A percentile compares a stretch with the other conserved stretches of the same genome.
phyloP scores from a whole-genome alignment of 2,888 invertebrate species.

The Cryptops parisi region DNA sequence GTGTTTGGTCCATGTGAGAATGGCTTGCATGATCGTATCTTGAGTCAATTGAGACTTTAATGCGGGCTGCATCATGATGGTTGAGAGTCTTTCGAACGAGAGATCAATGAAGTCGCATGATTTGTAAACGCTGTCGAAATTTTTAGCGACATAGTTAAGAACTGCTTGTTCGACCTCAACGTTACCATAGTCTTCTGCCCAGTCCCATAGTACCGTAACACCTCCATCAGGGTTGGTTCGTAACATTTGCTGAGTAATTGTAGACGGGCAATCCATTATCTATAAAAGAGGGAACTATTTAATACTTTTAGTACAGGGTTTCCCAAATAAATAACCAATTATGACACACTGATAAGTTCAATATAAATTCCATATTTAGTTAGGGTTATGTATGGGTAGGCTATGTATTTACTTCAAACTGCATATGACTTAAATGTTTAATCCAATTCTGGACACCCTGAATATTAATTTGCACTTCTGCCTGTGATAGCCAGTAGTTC shows the following conservation, averaged over 20 bases:
- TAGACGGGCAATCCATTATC: neutral
- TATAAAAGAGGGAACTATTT: neutral
- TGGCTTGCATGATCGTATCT: neutral
- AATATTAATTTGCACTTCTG: no score
- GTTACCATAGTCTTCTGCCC: conserved; percentile 8
- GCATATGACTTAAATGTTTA: no score
- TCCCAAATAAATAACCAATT: no score
- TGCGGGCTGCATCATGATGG: conserved; percentile 3
- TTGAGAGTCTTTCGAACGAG: conserved; percentile 1
- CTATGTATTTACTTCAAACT: no score
- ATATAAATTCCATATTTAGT: no score
- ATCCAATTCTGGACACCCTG: no score
- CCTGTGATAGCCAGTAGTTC: no score
- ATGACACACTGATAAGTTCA: no score
- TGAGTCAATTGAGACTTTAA: neutral
- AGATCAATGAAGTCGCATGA: neutral
- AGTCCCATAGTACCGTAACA: conserved; percentile 5
- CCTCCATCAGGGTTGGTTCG: neutral
- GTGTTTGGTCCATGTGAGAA: conserved; percentile 5
- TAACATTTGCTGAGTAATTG: neutral
- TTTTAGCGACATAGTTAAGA: conserved; percentile 2
- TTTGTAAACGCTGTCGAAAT: neutral
- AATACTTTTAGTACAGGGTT: no score
- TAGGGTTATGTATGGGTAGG: no score
- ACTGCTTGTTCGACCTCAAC: conserved; percentile 3